Conservation (phyloP, 2,113 vertebrate species). For the Oncorhynchus masou region DNA sequence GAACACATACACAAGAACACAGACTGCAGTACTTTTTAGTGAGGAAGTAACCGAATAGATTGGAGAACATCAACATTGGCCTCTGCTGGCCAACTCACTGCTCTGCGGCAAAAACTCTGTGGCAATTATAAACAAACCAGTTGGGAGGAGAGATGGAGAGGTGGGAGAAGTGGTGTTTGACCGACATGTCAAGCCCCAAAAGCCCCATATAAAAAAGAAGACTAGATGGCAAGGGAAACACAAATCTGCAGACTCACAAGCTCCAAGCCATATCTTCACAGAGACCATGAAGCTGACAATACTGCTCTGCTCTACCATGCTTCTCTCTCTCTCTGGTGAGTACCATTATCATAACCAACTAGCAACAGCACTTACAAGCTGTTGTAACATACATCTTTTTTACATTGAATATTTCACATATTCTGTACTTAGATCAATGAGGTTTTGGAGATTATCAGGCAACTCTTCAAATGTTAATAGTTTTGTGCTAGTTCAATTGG, state of each 20-base stretch:
- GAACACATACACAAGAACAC: neutral
- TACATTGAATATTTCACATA: neutral
- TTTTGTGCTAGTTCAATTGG: no score
- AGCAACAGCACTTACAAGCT: neutral
- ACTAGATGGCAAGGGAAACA: conserved; percentile 15
- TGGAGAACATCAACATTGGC: neutral
- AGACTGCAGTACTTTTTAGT: neutral
- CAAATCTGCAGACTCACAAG: conserved; percentile 40
- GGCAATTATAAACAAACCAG: neutral
- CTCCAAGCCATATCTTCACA: neutral
- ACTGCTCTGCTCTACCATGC: conserved; percentile 38
- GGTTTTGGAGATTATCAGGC: neutral
- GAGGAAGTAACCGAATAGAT: neutral
- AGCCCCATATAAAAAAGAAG: neutral
- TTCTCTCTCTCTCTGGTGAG: conserved; percentile 59
- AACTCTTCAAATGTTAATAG: neutral
- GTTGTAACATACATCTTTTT: neutral
- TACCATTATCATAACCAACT: conserved; percentile 1
- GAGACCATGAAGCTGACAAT: conserved; percentile 54
- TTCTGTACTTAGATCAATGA: neutral
- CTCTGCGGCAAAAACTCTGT: neutral
- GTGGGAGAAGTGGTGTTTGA: neutral
- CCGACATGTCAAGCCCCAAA: neutral
- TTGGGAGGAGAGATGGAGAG: neutral
- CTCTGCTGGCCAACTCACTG: neutral